Conservation (phyloP, 2,888 invertebrate species). For the Hymenopus coronatus region DNA sequence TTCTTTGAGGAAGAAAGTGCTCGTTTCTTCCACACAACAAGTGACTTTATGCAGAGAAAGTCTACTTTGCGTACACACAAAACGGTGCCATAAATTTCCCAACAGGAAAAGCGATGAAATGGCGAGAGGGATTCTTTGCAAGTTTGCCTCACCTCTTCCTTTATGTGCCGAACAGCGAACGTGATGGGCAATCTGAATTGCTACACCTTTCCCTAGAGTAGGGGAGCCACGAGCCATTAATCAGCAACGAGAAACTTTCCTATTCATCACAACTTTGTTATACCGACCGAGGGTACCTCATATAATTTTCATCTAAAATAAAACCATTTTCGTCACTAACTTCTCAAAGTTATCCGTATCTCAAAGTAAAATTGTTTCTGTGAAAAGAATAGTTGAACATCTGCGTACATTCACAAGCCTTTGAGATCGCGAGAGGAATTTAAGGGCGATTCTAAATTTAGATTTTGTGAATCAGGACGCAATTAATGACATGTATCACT, state of each 20-base stretch:
- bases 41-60: background rate
- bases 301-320: background rate
- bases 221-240: background rate
- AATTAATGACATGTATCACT: too few species aligned
- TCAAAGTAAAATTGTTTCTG: background rate
- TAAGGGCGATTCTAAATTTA: background rate
- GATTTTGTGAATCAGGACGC: background rate
- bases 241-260: background rate
- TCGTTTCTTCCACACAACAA: background rate
- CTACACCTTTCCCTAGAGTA: background rate
- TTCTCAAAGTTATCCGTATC: background rate
- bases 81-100: background rate
- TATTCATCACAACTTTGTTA: background rate
- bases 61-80: background rate
- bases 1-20: background rate
- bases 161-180: background rate
- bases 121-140: background rate
- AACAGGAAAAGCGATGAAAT: background rate
- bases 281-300: background rate
- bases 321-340: background rate
- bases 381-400: background rate
- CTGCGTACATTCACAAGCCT: background rate
- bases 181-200: background rate
- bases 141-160: background rate
- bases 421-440: background rate